A percentile compares a stretch with the other conserved stretches of the same genome.
phyloP scores from a whole-genome alignment of 2,113 vertebrate genomes.

The Lophius piscatorius region DNA sequence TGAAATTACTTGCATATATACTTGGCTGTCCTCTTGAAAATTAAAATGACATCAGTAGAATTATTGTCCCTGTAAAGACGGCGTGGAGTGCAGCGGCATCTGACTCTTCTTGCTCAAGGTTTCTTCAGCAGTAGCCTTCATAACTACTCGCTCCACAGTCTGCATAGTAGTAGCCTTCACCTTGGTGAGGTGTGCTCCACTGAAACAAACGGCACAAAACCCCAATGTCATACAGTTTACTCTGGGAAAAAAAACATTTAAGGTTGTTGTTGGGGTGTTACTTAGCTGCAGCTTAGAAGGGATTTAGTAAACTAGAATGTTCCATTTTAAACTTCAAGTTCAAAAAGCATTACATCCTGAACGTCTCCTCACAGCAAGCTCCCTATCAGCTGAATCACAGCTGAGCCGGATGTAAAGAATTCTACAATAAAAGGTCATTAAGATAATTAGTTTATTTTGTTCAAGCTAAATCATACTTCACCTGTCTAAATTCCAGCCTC shows the following conservation, averaged over 20 bases:
- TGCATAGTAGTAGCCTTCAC: slow-evolving; percentile 78
- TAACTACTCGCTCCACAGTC: slow-evolving; percentile 59
- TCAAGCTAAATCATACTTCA: no score
- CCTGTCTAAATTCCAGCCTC: neutral
- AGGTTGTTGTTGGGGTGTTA: no score
- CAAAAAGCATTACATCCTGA: neutral
- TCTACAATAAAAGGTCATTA: no score
- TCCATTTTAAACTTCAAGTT: neutral
- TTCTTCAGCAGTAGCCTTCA: slow-evolving; percentile 80
- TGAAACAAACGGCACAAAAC: slow-evolving; percentile 60
- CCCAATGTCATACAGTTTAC: neutral
- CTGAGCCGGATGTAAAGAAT: no score
- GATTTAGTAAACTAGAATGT: neutral
- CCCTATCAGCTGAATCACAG: no score
- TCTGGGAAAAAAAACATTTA: neutral
- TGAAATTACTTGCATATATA: neutral
- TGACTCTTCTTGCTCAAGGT: neutral
- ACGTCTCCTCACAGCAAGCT: no score
- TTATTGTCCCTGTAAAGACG: neutral
- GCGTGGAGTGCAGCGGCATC: neutral
- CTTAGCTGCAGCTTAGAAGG: neutral
- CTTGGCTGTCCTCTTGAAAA: no score
- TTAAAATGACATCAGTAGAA: neutral
- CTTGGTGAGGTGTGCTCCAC: slow-evolving; percentile 83
- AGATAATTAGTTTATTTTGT: no score